Base-by-base conservation (phyloP, 1,140 invertebrate species). In the Drosophila pallidifrons region DNA sequence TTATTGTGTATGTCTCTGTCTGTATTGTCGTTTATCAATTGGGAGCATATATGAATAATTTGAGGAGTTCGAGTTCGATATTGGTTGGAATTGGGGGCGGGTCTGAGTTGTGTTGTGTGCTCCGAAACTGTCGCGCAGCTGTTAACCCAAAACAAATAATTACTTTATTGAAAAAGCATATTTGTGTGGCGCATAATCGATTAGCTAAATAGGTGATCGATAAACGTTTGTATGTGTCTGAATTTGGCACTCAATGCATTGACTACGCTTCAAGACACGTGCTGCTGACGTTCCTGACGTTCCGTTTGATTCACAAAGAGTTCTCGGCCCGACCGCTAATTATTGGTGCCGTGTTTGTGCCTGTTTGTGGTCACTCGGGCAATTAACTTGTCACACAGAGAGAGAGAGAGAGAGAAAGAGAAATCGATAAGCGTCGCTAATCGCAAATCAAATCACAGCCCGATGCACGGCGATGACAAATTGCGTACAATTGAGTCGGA, bases 41-140 rank as follows among this genome's bases (percentile, higher is more conserved):
- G 65, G 80, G 41, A 63, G 80, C 80, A 75, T 65, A 43, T 70
- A 82, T 81, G 70, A 82, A 82, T 82, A 70, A 79, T 82, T 82
- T 75, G 65, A 52, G 46, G 11, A 3, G 20, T 25, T 25, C 20
- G 20, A 25, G 20, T 25, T 25, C 32, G 20, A 28, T 58, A 32
- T 7, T 16, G 8, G 11, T 25, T 25, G 51, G 5, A 13, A 35
- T 8, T 8, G 32, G 16, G 30, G 52, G 51, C 43, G 52, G 30
- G 13, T 13, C 11, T 28, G 8, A 20, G 45, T 16, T n/a, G 49
- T 38, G 28, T 38, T 25, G 20, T 25, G 20, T 25, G 20, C 20
- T 25, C 6, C 41, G 45, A 58, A 38, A 69, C 15, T 60, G 16
- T 28, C 35, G 46, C 8, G 25, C 43, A 66, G 35, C 47, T 43